Evolutionary conservation across 2,797 vertebrate genomes (phyloP).

Genomic region (Lepilemur ruficaudatus): DNA sequence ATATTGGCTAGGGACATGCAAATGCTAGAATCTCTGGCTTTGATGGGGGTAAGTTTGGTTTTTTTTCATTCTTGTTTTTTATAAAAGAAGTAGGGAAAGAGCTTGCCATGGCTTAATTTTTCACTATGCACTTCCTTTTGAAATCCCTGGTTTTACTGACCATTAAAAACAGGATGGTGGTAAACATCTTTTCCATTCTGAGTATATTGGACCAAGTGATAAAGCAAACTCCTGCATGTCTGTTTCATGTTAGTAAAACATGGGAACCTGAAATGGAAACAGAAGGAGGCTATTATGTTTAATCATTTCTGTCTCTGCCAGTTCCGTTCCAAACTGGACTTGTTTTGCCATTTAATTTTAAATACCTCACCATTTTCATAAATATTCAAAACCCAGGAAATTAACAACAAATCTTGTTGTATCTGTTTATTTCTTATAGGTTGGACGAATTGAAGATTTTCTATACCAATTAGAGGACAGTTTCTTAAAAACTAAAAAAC

Average conservation of each 20-base stretch:
- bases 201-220: constrained; percentile 54
- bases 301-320: constrained; percentile 19
- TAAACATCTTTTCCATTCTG: constrained; percentile 56
- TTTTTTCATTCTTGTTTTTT: constrained; percentile 63
- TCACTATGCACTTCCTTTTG: constrained; percentile 78
- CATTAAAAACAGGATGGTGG: constrained; percentile 78
- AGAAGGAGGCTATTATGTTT: constrained; percentile 20
- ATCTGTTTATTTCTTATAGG: constrained; percentile 72
- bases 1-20: constrained; percentile 73
- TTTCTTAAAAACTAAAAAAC: constrained; percentile 82
- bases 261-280: constrained; percentile 61
- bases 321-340: constrained; percentile 16
- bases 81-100: constrained; percentile 75
- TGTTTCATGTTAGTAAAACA: constrained; percentile 72
- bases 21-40: constrained; percentile 72
- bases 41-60: background rate
- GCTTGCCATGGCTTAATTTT: constrained; percentile 79
- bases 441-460: constrained; percentile 84
- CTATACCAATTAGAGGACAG: constrained; percentile 83
- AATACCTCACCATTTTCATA: background rate
- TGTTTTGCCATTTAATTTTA: background rate
- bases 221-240: constrained; percentile 46
- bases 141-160: constrained; percentile 80
- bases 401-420: background rate
- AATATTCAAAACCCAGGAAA: background rate